These are phyloP conservation scores for Condylura cristata DNA, from an alignment of 2,113 vertebrate genomes.

Conservation along the genomic window DNA sequence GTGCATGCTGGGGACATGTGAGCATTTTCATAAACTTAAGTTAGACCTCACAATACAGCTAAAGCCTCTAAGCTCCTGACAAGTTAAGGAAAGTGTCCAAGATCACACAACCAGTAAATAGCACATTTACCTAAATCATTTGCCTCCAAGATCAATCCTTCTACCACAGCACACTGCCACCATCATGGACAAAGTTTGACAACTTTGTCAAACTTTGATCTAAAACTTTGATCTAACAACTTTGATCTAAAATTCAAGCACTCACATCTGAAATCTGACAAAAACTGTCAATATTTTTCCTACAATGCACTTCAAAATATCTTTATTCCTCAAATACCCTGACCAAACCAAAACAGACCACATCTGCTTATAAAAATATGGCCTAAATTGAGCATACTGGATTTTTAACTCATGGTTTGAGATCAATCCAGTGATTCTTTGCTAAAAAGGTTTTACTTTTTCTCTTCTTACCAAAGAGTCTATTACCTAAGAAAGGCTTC, in stretches of 20 bases:
- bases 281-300: neutral
- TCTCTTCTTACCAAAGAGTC: neutral
- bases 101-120: neutral
- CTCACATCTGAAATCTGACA: neutral
- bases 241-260: neutral
- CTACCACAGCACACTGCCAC: neutral
- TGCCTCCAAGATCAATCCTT: slow-evolving; percentile 45
- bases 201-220: neutral
- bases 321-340: slow-evolving; percentile 28
- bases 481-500: neutral
- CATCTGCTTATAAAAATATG: neutral
- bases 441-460: slow-evolving; percentile 27
- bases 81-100: neutral
- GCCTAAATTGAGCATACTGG: neutral
- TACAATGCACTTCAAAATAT: neutral
- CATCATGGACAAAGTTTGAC: neutral
- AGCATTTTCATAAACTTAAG: neutral
- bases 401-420: slow-evolving; percentile 42
- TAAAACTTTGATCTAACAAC: too few species aligned
- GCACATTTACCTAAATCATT: neutral
- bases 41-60: neutral
- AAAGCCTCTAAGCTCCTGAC: neutral
- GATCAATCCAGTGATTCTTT: neutral
- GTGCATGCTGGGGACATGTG: neutral
- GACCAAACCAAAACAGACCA: slow-evolving; percentile 6